Percentiles rank a stretch among this genome's conserved stretches.
These are phyloP conservation scores for Varecia variegata DNA, from an alignment of 2,797 vertebrate species.

Conservation along the genomic window DNA sequence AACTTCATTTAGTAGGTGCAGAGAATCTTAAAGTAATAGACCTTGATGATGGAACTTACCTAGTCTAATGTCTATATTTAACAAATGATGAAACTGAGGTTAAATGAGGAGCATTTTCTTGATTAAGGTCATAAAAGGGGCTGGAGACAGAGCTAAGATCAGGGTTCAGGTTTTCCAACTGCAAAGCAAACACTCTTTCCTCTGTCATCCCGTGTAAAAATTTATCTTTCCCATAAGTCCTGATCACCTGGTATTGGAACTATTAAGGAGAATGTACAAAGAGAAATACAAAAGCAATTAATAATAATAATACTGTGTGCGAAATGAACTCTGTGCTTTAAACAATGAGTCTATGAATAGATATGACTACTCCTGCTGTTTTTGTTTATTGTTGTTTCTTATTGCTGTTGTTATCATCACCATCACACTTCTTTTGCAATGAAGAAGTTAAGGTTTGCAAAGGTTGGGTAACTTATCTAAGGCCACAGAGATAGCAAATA, in stretches of 20 bases:
- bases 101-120: neutral
- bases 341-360: neutral
- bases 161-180: neutral
- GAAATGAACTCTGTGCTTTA: neutral
- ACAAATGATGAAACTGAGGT: neutral
- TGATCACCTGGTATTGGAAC: neutral
- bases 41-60: neutral
- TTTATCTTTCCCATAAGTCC: neutral
- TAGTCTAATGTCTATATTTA: neutral
- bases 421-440: neutral
- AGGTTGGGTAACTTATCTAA: neutral
- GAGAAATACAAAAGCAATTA: neutral
- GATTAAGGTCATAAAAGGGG: neutral
- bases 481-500: neutral
- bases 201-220: neutral
- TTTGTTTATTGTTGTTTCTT: neutral
- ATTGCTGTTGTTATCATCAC: neutral
- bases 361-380: no score
- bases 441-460: neutral
- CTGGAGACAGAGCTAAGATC: neutral
- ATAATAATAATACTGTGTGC: neutral
- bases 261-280: neutral
- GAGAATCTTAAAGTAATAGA: neutral
- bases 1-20: neutral
- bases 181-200: neutral